Conservation (phyloP, 92 coral and sea anemone species). For the Palythoa grandiflora region DNA sequence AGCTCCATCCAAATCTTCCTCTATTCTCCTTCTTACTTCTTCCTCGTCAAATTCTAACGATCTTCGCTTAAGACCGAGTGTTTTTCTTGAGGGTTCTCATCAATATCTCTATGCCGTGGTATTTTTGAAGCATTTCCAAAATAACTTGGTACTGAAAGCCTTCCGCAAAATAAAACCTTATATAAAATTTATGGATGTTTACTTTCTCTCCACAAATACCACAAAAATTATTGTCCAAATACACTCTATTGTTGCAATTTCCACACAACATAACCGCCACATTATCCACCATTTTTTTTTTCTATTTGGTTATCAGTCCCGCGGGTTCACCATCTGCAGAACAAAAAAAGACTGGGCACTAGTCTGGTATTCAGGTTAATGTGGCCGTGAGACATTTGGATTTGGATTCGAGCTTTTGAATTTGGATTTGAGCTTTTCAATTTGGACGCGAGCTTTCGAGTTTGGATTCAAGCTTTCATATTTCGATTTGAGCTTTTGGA, state of each 20-base stretch:
- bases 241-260: constrained; percentile 32
- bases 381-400: constrained; percentile 7
- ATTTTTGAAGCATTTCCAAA: constrained; percentile 34
- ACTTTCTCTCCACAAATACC: constrained; percentile 54
- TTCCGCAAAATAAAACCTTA: constrained; percentile 52
- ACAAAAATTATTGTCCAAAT: constrained; percentile 33
- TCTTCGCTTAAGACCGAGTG: constrained; percentile 43
- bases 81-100: constrained; percentile 48
- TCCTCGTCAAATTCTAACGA: constrained; percentile 30
- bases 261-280: neutral
- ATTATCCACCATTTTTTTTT: constrained; percentile 24
- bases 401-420: neutral
- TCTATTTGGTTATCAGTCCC: constrained; percentile 5
- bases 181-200: constrained; percentile 45
- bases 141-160: constrained; percentile 60
- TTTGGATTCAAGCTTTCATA: too few relatives aligned
- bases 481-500: too few relatives aligned
- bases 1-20: constrained; percentile 28
- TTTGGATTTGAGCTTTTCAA: neutral
- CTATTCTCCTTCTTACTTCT: constrained; percentile 46
- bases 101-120: constrained; percentile 31
- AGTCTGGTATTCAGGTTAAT: constrained; percentile 16
- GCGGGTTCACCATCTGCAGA: constrained; percentile 18
- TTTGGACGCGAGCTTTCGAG: too few relatives aligned
- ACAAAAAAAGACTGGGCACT: constrained; percentile 26